Evolutionary conservation across 2,113 vertebrate species (phyloP).

Genomic region (Poeciliopsis retropinna): DNA sequence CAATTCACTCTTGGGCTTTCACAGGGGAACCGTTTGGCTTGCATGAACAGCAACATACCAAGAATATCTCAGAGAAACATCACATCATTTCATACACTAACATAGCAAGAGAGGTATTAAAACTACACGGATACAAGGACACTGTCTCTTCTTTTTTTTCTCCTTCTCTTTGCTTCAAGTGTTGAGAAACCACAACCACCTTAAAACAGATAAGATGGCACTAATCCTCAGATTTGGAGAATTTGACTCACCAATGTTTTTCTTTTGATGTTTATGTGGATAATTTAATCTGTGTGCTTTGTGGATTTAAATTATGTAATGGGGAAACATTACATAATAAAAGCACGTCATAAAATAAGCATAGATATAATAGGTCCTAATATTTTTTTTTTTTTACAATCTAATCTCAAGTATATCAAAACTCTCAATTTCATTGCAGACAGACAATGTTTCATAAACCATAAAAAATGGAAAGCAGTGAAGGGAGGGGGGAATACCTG

Average conservation of each 20-base stretch:
- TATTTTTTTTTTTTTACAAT: no score
- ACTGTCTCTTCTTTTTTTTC: slow-evolving; percentile 47
- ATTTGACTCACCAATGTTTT: slow-evolving; percentile 6
- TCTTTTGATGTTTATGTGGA: slow-evolving; percentile 3
- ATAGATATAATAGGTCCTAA: no score
- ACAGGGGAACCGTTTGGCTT: slow-evolving; percentile 55
- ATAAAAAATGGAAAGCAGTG: no score
- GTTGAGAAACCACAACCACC: slow-evolving; percentile 56
- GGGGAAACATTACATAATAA: no score
- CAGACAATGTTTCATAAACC: no score
- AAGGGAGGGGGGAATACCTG: no score
- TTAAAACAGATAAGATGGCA: slow-evolving; percentile 42
- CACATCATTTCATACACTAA: slow-evolving; percentile 64
- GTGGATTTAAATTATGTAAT: no score
- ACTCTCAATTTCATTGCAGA: no score
- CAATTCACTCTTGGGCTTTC: slow-evolving; percentile 62
- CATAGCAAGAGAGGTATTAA: slow-evolving; percentile 66
- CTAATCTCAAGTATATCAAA: no score
- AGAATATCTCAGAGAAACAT: slow-evolving; percentile 56
- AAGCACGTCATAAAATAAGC: no score
- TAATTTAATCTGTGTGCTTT: no score
- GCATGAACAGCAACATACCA: slow-evolving; percentile 62
- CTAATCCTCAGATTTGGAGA: slow-evolving; percentile 7
- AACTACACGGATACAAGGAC: slow-evolving; percentile 44
- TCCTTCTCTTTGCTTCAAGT: slow-evolving; percentile 54